A percentile compares a stretch with the other conserved stretches of the same genome.
phyloP scores from a whole-genome alignment of 2,888 invertebrate genomes.

The Baccha elongata region DNA sequence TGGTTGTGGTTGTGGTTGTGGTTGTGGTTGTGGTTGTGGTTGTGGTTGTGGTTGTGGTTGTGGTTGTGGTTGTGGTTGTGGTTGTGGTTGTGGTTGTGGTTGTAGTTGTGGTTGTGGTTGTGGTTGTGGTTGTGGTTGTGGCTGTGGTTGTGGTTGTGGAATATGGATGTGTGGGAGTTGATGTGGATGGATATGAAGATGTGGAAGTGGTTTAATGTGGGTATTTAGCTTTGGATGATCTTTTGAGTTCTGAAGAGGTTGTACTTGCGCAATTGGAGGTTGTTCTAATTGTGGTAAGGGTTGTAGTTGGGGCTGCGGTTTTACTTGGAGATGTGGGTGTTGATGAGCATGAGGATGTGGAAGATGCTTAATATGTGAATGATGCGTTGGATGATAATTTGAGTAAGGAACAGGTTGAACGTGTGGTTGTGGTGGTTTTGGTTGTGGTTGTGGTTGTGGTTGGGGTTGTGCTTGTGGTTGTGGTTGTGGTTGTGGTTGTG shows the following conservation, averaged over 20 bases:
- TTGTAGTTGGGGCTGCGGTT: slow-evolving; percentile 5
- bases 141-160: slow-evolving; percentile 33
- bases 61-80: slow-evolving; percentile 8
- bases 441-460: background rate
- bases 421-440: too few relatives aligned
- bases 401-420: too few relatives aligned
- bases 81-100: slow-evolving; percentile 3
- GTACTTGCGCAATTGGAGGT: background rate
- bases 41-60: background rate
- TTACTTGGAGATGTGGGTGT: background rate
- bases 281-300: slow-evolving; percentile 44
- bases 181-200: background rate
- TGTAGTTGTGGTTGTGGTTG: slow-evolving; percentile 61
- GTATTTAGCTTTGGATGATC: background rate
- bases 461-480: too few relatives aligned
- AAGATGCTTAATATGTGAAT: background rate
- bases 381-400: background rate
- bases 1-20: background rate
- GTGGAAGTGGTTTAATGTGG: too few relatives aligned
- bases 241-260: too few relatives aligned
- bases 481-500: too few relatives aligned
- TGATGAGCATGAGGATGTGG: background rate
- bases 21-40: background rate
- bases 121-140: slow-evolving; percentile 44
- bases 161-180: background rate